phyloP scores from a whole-genome alignment of 2,797 vertebrate species.

The Setipinna tenuifilis region DNA sequence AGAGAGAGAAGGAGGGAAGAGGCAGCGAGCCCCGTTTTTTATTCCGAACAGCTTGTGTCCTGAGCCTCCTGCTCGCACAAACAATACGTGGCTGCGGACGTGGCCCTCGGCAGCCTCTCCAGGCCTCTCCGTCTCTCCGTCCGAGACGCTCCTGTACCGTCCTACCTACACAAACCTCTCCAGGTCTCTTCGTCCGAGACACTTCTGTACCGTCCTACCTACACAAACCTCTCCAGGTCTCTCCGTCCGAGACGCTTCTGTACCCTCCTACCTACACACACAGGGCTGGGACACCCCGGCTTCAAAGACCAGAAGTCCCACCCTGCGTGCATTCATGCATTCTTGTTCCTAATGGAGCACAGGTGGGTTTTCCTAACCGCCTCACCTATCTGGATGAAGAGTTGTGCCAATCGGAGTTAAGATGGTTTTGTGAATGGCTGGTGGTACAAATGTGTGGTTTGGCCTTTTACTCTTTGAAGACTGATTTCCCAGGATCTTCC shows the following conservation, averaged over 20 bases:
- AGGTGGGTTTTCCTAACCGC: no score
- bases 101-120: slow-evolving; percentile 40
- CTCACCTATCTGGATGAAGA: no score
- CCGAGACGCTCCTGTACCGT: neutral
- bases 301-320: no score
- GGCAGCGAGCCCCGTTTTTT: slow-evolving; percentile 45
- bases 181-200: neutral
- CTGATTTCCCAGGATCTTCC: no score
- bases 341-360: no score
- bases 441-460: no score
- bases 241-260: neutral
- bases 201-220: neutral
- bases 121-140: neutral
- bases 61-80: slow-evolving; percentile 61
- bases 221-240: slow-evolving; percentile 6
- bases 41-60: slow-evolving; percentile 62
- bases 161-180: slow-evolving; percentile 17
- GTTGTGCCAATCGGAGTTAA: no score
- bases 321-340: no score
- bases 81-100: slow-evolving; percentile 75
- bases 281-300: no score
- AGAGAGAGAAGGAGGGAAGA: neutral
- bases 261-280: no score
- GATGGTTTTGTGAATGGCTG: no score
- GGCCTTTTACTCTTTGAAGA: no score